phyloP scores from a whole-genome alignment of 2,888 invertebrate species.

The Stenurella melanura region DNA sequence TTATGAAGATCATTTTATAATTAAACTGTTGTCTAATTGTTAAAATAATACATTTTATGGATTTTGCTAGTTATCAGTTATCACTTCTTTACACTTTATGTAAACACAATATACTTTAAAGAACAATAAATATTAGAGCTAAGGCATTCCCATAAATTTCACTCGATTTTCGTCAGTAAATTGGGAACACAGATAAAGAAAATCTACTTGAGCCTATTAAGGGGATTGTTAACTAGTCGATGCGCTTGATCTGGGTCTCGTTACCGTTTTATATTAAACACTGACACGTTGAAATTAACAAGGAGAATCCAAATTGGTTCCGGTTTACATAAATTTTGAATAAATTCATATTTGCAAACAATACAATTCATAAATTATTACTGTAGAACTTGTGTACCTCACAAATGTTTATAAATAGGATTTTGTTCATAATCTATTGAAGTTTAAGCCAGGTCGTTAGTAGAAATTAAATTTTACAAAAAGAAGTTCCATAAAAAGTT shows the following conservation, averaged over 20 bases:
- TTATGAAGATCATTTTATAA: no score
- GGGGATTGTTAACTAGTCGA: conserved; percentile 9
- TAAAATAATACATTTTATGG: no score
- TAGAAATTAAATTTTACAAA: no score
- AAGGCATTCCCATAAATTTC: conserved; percentile 22
- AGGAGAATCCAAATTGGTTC: neutral
- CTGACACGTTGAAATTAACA: neutral
- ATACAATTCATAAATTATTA: neutral
- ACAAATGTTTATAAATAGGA: neutral
- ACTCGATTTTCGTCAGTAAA: conserved; percentile 9
- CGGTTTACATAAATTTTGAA: neutral
- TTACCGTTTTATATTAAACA: conserved; percentile 21
- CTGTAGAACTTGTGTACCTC: neutral
- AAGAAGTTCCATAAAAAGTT: no score
- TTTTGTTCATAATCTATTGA: no score
- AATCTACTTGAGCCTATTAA: conserved; percentile 20
- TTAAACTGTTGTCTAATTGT: no score
- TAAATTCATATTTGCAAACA: neutral
- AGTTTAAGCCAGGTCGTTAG: no score
- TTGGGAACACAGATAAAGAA: conserved; percentile 24
- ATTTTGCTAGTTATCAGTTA: no score
- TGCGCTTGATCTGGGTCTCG: conserved; percentile 4
- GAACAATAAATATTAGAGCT: conserved; percentile 5
- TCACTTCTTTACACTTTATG: no score
- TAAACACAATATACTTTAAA: conserved; percentile 3